Base-by-base conservation (phyloP, 1,140 invertebrate genomes). In the Formica selysi region DNA sequence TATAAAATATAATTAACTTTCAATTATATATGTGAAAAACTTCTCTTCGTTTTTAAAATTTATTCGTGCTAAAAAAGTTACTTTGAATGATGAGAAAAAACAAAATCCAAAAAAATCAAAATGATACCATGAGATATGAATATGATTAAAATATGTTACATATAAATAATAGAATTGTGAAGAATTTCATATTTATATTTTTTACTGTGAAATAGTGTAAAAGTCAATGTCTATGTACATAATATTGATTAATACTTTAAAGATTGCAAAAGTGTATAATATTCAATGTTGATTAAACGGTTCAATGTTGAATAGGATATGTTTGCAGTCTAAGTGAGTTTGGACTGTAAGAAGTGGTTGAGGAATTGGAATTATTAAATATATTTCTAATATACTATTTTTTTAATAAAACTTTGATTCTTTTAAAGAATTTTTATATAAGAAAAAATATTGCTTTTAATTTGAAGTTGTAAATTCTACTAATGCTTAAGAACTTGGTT, bases 371-470 rank as follows among this genome's bases (percentile, higher is more conserved):
- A 57, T 81, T 57, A 32, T 41, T 36, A 61, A 81, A 16, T 81
- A 32, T 70, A 61, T 61, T 71, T 81, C 51, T 81, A 73, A 73
- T 44, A 41, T 38, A 62, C 8, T 54, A 36, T 29, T 44, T 57
- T 26, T 86, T 86, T n/a, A 61, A 57, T 38, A 71, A 76, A 89
- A 83, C 36, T 48, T 89, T 32, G 11, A 3, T 51, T 41, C 65
- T 80, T 26, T 51, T 51, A 16, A 68, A 74, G 59, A 89, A 62
- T 32, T 19, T 19, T 61, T 83, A 26, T 87, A 80, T 59, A 51
- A 87, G 67, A 78, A 64, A 85, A 89, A 62, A 64, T 90, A 16
- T 29, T 86, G 38, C 61, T 87, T 19, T 44, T 57, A 36, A 36
- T 7, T 51, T 59, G 51, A 83, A 48, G 26, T 32, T 11, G 13